Conservation (phyloP, 2,888 invertebrate genomes). For the Kryphioiulus occultus region DNA sequence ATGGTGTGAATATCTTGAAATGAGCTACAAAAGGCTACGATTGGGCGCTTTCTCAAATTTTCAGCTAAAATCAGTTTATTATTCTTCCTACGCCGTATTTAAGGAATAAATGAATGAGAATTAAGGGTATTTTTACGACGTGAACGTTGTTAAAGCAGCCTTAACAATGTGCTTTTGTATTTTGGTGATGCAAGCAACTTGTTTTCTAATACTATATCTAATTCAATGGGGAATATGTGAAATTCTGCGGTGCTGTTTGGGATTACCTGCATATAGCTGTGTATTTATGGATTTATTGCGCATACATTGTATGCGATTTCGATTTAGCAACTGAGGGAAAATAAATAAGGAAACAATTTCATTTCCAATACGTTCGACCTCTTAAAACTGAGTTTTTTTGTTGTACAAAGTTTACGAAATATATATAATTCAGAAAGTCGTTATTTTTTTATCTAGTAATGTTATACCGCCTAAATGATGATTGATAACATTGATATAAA, state of each 20-base stretch:
- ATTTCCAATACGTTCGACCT: neutral
- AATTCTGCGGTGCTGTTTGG: neutral
- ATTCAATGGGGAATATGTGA: neutral
- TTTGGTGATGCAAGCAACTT: neutral
- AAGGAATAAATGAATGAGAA: neutral
- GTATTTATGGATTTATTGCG: neutral
- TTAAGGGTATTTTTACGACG: neutral
- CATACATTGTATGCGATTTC: neutral
- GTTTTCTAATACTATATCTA: neutral
- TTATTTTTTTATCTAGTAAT: neutral
- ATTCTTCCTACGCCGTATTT: neutral
- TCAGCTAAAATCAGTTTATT: neutral
- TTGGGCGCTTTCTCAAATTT: neutral
- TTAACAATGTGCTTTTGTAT: neutral
- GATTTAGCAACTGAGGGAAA: neutral
- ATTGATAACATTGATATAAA: conserved; percentile 5
- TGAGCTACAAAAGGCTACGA: too few species aligned
- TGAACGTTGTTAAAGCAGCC: neutral
- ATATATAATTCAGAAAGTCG: neutral
- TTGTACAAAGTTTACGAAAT: neutral
- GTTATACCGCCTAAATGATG: neutral
- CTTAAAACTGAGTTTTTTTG: neutral
- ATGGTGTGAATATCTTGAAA: too few species aligned
- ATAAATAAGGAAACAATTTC: conserved; percentile 5
- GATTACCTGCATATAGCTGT: neutral